Evolutionary conservation across 1,140 invertebrate species (phyloP).

Genomic region (Babylonia areolata): DNA sequence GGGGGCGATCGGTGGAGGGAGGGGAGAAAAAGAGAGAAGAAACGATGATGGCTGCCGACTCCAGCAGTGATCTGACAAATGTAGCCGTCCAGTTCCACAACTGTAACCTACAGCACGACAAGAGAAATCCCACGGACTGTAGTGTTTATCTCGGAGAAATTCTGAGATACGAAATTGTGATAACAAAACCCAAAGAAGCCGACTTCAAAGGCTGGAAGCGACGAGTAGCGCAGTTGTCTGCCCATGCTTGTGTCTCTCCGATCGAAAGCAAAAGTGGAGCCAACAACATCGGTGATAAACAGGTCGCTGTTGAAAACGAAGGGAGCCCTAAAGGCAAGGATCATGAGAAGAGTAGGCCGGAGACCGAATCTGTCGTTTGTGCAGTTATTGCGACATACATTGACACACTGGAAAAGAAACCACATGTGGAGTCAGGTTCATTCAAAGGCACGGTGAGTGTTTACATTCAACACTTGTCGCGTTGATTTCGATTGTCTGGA

Average conservation of each 20-base stretch:
- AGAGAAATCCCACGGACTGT: background rate
- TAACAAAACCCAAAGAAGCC: constrained; percentile 7
- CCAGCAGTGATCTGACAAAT: constrained; percentile 18
- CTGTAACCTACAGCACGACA: background rate
- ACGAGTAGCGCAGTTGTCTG: constrained; percentile 28
- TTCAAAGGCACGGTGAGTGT: background rate
- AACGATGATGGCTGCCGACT: no score
- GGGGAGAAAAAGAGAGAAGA: no score
- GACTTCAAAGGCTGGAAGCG: constrained; percentile 8
- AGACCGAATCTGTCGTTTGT: background rate
- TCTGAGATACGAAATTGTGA: constrained; percentile 19
- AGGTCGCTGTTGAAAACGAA: background rate
- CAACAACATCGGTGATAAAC: background rate
- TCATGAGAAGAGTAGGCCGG: background rate
- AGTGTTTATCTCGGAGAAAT: constrained; percentile 29
- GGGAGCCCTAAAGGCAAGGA: background rate
- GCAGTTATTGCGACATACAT: constrained; percentile 24
- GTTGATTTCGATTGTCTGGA: no score
- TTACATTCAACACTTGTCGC: no score
- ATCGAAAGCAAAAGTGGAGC: background rate
- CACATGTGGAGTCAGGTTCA: background rate
- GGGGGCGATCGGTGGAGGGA: no score
- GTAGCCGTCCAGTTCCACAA: background rate
- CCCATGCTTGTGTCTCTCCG: constrained; percentile 14
- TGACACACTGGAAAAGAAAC: constrained; percentile 22